Percentiles rank a stretch among this genome's conserved stretches.
These are phyloP conservation scores for Syndactyla subalaris DNA, from an alignment of 2,797 vertebrate genomes.

Conservation along the genomic window DNA sequence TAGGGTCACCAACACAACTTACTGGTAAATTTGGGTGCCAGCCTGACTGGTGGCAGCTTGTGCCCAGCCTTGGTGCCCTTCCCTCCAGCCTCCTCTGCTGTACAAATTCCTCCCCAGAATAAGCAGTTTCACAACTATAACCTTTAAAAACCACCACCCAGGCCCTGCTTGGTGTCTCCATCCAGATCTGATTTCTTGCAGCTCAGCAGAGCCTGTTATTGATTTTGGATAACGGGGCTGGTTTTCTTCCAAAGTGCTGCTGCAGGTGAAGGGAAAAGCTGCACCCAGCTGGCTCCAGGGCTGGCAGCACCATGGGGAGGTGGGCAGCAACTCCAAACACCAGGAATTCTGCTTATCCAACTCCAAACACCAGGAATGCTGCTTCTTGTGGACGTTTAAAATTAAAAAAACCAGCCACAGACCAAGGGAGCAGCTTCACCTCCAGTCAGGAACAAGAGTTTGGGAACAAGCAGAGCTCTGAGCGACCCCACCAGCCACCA, in stretches of 20 bases:
- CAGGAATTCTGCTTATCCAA: too few relatives aligned
- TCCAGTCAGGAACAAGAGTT: not conserved
- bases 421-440: not conserved
- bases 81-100: not conserved
- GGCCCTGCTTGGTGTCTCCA: not conserved
- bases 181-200: not conserved
- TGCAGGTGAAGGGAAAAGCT: too few relatives aligned
- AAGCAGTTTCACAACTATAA: not conserved
- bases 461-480: not conserved
- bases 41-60: not conserved
- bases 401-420: not conserved
- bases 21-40: not conserved
- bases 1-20: not conserved
- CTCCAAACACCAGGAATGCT: not conserved
- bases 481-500: not conserved
- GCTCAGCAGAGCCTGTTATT: not conserved
- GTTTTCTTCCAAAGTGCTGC: not conserved
- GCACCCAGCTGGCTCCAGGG: too few relatives aligned
- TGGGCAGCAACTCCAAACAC: not conserved
- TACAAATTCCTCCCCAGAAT: not conserved
- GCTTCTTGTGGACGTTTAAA: not conserved
- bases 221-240: not conserved
- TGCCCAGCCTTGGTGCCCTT: not conserved
- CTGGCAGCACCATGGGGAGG: too few relatives aligned
- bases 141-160: not conserved